Percentiles rank a stretch among this genome's conserved stretches.
Evolutionary conservation across 2,888 invertebrate genomes (phyloP).

Genomic region (Lamellibrachia columna): DNA sequence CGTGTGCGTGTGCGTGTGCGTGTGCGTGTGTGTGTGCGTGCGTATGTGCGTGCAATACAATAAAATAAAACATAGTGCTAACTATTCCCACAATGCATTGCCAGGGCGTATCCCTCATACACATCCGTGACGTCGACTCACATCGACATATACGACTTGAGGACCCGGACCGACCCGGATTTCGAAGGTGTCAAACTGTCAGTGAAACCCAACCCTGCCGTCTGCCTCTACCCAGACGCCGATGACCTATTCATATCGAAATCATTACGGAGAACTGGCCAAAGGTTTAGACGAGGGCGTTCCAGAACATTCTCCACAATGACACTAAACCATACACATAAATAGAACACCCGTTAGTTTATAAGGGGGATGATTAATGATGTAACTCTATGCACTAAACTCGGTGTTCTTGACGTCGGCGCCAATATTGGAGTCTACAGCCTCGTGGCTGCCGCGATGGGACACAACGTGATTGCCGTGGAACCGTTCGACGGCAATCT

Average conservation of each 20-base stretch:
- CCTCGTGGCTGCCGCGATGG: slow-evolving; percentile 53
- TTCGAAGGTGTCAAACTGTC: slow-evolving; percentile 43
- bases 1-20: too few relatives aligned
- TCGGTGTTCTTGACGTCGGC: slow-evolving; percentile 57
- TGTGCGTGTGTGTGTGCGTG: too few relatives aligned
- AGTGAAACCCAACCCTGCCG: slow-evolving; percentile 46
- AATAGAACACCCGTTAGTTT: too few relatives aligned
- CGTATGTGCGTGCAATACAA: too few relatives aligned
- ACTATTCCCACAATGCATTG: too few relatives aligned
- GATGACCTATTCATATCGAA: slow-evolving; percentile 53
- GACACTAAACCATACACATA: slow-evolving; percentile 38
- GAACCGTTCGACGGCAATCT: slow-evolving; percentile 53
- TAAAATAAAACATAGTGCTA: too few relatives aligned
- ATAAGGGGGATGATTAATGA: too few relatives aligned
- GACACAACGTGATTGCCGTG: slow-evolving; percentile 55
- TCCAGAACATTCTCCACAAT: slow-evolving; percentile 44
- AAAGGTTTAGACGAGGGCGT: not conserved
- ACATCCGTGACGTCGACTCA: too few relatives aligned
- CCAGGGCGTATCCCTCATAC: too few relatives aligned
- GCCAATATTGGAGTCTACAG: slow-evolving; percentile 61
- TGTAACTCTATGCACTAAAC: too few relatives aligned
- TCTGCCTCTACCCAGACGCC: slow-evolving; percentile 50
- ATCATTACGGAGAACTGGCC: slow-evolving; percentile 49
- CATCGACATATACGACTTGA: not conserved
- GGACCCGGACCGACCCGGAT: not conserved